These are phyloP conservation scores for Lagenorhynchus albirostris DNA, from an alignment of 2,113 vertebrate genomes.

Conservation along the genomic window DNA sequence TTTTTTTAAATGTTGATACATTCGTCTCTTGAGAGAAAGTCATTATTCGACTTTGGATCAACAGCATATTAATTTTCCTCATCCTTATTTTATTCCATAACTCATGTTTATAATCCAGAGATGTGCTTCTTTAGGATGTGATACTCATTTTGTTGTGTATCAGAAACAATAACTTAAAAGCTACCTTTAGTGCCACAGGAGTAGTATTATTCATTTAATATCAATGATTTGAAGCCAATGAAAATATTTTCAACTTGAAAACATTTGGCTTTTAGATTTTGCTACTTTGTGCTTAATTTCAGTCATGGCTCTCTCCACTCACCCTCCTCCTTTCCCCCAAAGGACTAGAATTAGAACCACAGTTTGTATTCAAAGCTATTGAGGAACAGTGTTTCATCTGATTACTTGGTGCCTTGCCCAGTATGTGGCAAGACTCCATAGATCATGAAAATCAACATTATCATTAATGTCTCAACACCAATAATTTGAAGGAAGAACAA, in stretches of 20 bases:
- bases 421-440: conserved; percentile 10
- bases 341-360: neutral
- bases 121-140: neutral
- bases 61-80: neutral
- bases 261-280: neutral
- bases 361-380: neutral
- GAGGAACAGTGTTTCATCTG: neutral
- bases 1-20: neutral
- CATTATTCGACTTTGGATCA: neutral
- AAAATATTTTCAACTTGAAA: neutral
- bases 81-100: neutral
- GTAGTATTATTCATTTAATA: neutral
- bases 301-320: neutral
- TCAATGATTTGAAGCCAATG: neutral
- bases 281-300: neutral
- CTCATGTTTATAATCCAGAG: neutral
- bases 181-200: neutral
- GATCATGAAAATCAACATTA: conserved; percentile 47
- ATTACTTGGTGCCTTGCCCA: conserved; percentile 36
- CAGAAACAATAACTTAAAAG: conserved; percentile 3
- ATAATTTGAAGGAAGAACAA: conserved; percentile 56
- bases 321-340: neutral
- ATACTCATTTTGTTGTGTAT: neutral
- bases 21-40: neutral
- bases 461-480: conserved; percentile 56